Conservation (phyloP, 2,113 vertebrate genomes). For the Bufo gargarizans region DNA sequence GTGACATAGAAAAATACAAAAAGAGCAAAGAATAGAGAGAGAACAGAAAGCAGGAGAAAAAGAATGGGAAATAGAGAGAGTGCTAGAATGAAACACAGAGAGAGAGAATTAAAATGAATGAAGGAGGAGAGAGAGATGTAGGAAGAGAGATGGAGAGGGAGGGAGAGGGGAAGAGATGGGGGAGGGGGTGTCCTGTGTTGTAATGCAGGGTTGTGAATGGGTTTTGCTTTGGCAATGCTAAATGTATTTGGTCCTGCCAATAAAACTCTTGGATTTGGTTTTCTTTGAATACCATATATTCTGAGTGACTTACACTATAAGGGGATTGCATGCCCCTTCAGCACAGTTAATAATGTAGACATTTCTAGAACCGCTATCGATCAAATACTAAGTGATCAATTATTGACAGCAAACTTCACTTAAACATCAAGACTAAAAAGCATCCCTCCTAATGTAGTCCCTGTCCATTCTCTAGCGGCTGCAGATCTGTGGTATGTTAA, state of each 20-base stretch:
- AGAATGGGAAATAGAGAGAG: no score
- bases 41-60: no score
- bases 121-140: no score
- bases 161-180: not conserved
- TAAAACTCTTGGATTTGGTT: no score
- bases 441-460: slow-evolving; percentile 26
- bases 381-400: slow-evolving; percentile 22
- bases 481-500: slow-evolving; percentile 34
- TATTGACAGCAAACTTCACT: slow-evolving; percentile 40
- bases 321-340: not conserved
- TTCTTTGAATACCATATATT: not conserved
- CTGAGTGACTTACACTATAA: not conserved
- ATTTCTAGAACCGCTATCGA: not conserved
- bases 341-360: not conserved
- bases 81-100: no score
- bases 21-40: no score
- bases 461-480: not conserved
- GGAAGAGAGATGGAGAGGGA: not conserved
- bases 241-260: no score
- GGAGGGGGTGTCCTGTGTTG: no score
- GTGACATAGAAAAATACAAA: not conserved
- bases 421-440: slow-evolving; percentile 34
- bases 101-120: no score
- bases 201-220: no score
- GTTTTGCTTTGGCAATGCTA: no score